Evolutionary conservation across 64 coral and sea anemone genomes (phyloP), one percentile per base, ranked within the genome.

Genomic region (Orbicella faveolata): DNA sequence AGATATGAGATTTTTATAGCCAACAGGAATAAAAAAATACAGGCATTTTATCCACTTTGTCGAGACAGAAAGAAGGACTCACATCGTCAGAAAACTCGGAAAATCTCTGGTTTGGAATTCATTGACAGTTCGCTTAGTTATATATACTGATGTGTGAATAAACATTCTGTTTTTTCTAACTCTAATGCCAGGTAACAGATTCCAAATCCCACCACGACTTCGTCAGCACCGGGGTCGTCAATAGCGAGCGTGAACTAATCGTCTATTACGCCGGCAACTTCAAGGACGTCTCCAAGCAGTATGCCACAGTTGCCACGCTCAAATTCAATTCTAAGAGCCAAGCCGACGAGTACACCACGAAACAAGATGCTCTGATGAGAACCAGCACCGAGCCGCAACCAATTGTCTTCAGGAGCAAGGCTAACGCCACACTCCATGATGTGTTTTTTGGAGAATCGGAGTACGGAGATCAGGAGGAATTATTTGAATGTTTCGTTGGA

Each of bases 131-230:
- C n/a, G 21, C 25, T 0, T 25, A 70, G 25, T n/a, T 26, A 23
- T 68, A 25, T 19, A 21, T 11, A 11, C 0, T 11, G 1, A 21
- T 70, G 44, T 48, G 44, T 26, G 67, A 70, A n/a, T n/a, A n/a
- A 70, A 3, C 11, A 25, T 17, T 37, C 11, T 16, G 36, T 25
- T 74, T 44, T 5, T 74, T 74, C 3, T 59, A 59, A 59, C 13
- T 57, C 37, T 74, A 54, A 33, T 34, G 63, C 13, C 13, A 91
- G 89, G 89, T 91, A 18, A 91, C 68, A 63, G 89, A 91, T 84
- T 69, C 89, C 18, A 91, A 84, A 21, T 80, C 14, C 34, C 52
- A 91, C 34, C 89, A 91, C 36, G 89, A 91, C 80, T 84, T 91
- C 48, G 59, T 91, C 18, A 84, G 79, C 16, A 84, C 79, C 18